Conservation (phyloP, 1,140 invertebrate genomes). For the Tetraneura akinire region DNA sequence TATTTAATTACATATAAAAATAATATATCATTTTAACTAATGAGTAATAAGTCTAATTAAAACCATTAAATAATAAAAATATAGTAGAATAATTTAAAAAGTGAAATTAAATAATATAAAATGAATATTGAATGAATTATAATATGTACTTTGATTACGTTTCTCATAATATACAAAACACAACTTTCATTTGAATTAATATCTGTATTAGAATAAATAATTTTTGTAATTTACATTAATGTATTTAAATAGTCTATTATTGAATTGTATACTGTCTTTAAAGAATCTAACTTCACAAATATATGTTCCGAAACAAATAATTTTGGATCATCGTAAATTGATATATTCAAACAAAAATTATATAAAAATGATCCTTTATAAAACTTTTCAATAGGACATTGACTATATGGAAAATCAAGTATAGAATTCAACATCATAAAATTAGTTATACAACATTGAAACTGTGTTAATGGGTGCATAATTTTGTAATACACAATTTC, state of each 20-base stretch:
- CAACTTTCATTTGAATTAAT: too few relatives aligned
- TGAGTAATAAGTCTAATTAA: too few relatives aligned
- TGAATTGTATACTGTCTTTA: slow-evolving; percentile 19
- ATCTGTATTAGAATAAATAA: too few relatives aligned
- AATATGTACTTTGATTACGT: too few relatives aligned
- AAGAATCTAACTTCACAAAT: slow-evolving; percentile 19
- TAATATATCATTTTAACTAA: too few relatives aligned
- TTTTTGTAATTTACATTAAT: not conserved
- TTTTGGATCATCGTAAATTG: slow-evolving; percentile 13
- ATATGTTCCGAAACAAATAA: not conserved
- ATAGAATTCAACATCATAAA: slow-evolving; percentile 46
- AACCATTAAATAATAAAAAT: too few relatives aligned
- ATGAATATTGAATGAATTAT: too few relatives aligned
- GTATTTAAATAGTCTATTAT: not conserved
- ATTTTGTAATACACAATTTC: slow-evolving; percentile 44
- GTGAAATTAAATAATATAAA: too few relatives aligned
- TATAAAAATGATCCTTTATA: slow-evolving; percentile 48
- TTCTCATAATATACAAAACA: too few relatives aligned
- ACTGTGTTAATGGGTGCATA: slow-evolving; percentile 44
- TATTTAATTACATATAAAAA: too few relatives aligned
- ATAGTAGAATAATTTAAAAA: too few relatives aligned
- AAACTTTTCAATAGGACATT: slow-evolving; percentile 32
- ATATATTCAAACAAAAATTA: slow-evolving; percentile 49
- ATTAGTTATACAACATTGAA: slow-evolving; percentile 43
- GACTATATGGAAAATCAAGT: slow-evolving; percentile 43